Percentiles rank a stretch among this genome's conserved stretches.
phyloP scores from a whole-genome alignment of 2,888 invertebrate species.

The Ophion ellenae region DNA sequence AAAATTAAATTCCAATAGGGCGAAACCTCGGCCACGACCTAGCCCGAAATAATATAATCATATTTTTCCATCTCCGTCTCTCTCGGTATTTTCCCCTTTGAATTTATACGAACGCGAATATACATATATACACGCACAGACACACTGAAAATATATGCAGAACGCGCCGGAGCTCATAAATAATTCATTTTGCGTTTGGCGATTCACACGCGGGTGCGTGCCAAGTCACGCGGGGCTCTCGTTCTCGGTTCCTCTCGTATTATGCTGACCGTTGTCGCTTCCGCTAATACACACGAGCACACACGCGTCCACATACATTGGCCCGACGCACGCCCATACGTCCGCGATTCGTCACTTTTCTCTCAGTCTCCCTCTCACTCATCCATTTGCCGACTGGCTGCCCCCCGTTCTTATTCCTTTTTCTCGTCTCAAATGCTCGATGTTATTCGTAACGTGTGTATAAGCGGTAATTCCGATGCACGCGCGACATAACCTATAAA shows the following conservation, averaged over 20 bases:
- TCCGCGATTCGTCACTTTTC: background rate
- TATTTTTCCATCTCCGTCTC: constrained; percentile 8
- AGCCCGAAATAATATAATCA: constrained; percentile 61
- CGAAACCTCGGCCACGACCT: constrained; percentile 57
- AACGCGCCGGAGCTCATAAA: constrained; percentile 50
- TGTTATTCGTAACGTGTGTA: constrained; percentile 15
- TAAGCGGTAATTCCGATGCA: background rate
- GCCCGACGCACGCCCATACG: background rate
- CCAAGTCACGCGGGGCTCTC: constrained; percentile 61
- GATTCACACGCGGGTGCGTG: constrained; percentile 60
- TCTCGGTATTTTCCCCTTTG: constrained; percentile 19
- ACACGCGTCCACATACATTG: background rate
- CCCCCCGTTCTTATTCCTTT: background rate
- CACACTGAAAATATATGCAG: background rate
- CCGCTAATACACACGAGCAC: constrained; percentile 38
- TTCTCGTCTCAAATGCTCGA: background rate
- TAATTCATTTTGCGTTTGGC: constrained; percentile 61
- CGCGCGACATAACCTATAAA: constrained; percentile 7
- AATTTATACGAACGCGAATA: constrained; percentile 4
- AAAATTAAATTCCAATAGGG: constrained; percentile 43
- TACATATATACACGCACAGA: background rate
- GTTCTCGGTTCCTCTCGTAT: constrained; percentile 47
- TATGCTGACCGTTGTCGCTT: constrained; percentile 53
- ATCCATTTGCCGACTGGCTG: background rate
- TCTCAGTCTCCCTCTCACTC: background rate